phyloP scores from a whole-genome alignment of 2,113 vertebrate genomes.

The Empidonax traillii region DNA sequence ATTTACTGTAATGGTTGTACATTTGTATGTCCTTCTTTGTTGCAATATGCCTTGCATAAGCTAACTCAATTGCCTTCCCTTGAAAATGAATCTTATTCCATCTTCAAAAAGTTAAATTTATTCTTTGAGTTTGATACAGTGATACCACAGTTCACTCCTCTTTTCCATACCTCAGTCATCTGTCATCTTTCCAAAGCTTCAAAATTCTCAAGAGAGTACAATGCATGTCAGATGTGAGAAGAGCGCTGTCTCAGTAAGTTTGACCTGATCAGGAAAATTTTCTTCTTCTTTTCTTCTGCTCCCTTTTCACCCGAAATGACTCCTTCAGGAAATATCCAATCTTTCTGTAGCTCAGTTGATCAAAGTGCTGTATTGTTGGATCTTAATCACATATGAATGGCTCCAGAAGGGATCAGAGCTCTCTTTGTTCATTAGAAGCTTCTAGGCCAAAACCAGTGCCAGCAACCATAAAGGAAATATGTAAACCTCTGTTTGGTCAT shows the following conservation, averaged over 20 bases:
- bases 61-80: background rate
- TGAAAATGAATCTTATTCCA: background rate
- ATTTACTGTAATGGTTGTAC: background rate
- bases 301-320: conserved; percentile 41
- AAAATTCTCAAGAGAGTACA: conserved; percentile 12
- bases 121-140: background rate
- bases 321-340: conserved; percentile 50
- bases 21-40: background rate
- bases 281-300: conserved; percentile 17
- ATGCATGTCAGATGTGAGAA: background rate
- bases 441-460: conserved; percentile 34
- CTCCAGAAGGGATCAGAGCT: conserved; percentile 53
- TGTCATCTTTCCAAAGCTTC: conserved; percentile 46
- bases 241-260: conserved; percentile 5
- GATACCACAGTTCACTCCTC: background rate
- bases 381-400: conserved; percentile 40
- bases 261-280: conserved; percentile 32
- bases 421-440: conserved; percentile 39
- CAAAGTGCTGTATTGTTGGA: conserved; percentile 51
- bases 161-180: conserved; percentile 13
- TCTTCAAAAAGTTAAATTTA: background rate
- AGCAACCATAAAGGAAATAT: conserved; percentile 31
- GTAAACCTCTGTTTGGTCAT: conserved; percentile 40
- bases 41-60: background rate
- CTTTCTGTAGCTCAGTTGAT: conserved; percentile 29